Base-by-base conservation (phyloP, 2,113 vertebrate genomes). In the Uropsilus gracilis region DNA sequence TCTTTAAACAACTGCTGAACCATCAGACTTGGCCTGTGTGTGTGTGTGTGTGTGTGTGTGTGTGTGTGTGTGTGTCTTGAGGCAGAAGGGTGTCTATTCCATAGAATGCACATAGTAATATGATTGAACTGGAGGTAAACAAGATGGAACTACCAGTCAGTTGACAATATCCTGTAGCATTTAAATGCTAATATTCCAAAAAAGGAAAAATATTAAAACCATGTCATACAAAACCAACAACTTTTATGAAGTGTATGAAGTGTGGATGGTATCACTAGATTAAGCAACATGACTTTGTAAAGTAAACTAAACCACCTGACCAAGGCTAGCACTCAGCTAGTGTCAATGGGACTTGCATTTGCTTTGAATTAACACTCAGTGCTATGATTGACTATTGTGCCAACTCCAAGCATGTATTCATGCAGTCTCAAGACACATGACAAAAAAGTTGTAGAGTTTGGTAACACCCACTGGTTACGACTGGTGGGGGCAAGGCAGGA, bases 261-360 rank as follows among this genome's bases (percentile, higher is more conserved):
- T 75, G 12, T 83, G 95, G 96, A 95, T 94, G 80, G 80, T 97
- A 96, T 97, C 95, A 95, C 77, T 85, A 97, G 97, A 98, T 97
- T 96, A 95, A 91, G 96, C 92, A 90, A 61, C 82, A 77, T 63
- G 63, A 64, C 77, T 97, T 97, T 93, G 86, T 97, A 78, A 96
- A 97, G 93, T 98, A 95, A 98, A 97, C 94, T 85, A 95, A 98
- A 97, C 96, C 97, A 96, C 96, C 95, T 98, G 97, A 80, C 97
- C 80, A 81, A 83, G 95, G 96, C 68, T 44, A 59, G 87, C n/a
- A 34, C 87, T 44, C 57, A 82, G 61, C 89, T 90, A 95, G 78
- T 87, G 5, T 18, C 69, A 71, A 75, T 89, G 48, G 83, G 89
- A 64, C 30, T 87, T 55, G 7, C 57, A 30, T 95, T 91, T 96